phyloP scores from a whole-genome alignment of 2,888 invertebrate genomes.

The Heliconius charithonia region DNA sequence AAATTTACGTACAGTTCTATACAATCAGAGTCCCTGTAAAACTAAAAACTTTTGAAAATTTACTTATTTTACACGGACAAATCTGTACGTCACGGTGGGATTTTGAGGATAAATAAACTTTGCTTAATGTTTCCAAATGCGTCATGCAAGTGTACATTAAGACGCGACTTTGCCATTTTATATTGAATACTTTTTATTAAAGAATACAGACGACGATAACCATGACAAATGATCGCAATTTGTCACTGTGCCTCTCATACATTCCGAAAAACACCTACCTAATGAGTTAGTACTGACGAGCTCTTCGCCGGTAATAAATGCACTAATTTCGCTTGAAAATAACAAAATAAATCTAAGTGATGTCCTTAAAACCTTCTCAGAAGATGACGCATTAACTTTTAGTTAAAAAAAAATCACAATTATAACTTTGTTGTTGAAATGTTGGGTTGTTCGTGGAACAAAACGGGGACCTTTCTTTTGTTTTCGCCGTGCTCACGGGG shows the following conservation, averaged over 20 bases:
- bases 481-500: constrained; percentile 61
- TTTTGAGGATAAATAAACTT: constrained; percentile 3
- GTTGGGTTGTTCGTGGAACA: constrained; percentile 58
- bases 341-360: constrained; percentile 59
- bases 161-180: constrained; percentile 25
- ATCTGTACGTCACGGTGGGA: neutral
- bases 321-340: constrained; percentile 61
- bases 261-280: constrained; percentile 59
- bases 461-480: constrained; percentile 70
- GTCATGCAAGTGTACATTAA: constrained; percentile 21
- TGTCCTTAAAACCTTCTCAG: constrained; percentile 72
- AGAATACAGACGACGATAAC: constrained; percentile 59
- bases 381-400: constrained; percentile 65
- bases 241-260: constrained; percentile 61
- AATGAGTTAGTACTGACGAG: constrained; percentile 67
- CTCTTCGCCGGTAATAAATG: constrained; percentile 61
- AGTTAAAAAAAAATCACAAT: constrained; percentile 61
- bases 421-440: constrained; percentile 67
- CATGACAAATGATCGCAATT: constrained; percentile 58
- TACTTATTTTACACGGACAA: neutral
- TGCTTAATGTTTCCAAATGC: neutral
- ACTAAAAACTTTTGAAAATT: neutral
- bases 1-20: neutral
- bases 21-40: neutral
- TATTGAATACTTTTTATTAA: constrained; percentile 40